Percentiles rank a stretch among this genome's conserved stretches.
Evolutionary conservation across 2,113 vertebrate species (phyloP).

Genomic region (Macquaria australasica): DNA sequence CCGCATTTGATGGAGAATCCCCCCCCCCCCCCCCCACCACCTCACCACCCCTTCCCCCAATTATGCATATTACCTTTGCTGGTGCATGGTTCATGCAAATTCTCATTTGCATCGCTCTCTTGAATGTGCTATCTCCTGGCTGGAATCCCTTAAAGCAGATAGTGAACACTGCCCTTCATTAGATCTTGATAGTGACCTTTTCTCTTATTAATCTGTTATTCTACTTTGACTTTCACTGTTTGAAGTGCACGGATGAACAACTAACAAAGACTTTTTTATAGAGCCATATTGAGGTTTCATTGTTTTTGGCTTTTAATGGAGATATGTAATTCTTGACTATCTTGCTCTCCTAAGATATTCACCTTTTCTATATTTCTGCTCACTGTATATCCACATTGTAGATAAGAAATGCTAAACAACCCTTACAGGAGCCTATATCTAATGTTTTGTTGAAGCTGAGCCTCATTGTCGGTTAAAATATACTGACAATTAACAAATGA

Average conservation of each 20-base stretch:
- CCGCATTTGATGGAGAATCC: conserved; percentile 71
- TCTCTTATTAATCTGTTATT: conserved; percentile 61
- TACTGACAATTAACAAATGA: neutral
- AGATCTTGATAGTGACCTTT: conserved; percentile 71
- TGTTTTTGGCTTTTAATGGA: conserved; percentile 32
- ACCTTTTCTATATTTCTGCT: conserved; percentile 6
- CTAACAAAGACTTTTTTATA: conserved; percentile 25
- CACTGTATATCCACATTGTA: neutral
- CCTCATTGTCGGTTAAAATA: neutral
- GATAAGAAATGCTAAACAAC: neutral
- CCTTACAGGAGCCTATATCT: neutral
- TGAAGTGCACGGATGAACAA: conserved; percentile 45
- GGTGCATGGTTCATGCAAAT: conserved; percentile 78
- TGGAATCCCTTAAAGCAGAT: conserved; percentile 64
- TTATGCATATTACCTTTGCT: conserved; percentile 82
- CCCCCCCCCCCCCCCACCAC: conserved; percentile 5
- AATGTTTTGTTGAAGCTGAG: neutral
- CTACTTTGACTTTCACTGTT: conserved; percentile 17
- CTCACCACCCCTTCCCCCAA: conserved; percentile 61
- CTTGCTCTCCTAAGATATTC: neutral
- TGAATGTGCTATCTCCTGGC: conserved; percentile 66
- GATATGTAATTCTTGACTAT: neutral
- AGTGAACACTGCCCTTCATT: conserved; percentile 70
- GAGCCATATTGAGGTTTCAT: neutral
- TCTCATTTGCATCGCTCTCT: conserved; percentile 76